Conservation (phyloP, 2,113 vertebrate species). For the Columbina picui region DNA sequence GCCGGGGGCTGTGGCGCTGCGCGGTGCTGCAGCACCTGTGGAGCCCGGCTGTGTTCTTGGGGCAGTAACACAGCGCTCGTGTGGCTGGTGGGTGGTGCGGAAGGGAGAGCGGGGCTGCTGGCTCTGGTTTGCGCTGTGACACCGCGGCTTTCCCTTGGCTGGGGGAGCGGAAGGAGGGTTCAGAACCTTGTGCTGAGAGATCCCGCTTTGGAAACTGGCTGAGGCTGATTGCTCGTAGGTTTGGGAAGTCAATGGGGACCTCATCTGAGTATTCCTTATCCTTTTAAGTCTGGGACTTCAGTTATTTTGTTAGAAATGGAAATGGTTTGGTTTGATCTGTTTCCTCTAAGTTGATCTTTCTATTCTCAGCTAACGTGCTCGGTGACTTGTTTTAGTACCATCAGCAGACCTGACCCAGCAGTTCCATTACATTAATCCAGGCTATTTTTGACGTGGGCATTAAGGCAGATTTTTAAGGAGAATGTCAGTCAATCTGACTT, state of each 20-base stretch:
- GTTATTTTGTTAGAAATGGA: background rate
- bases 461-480: background rate
- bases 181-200: background rate
- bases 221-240: too few relatives aligned
- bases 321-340: background rate
- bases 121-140: background rate
- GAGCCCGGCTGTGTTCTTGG: background rate
- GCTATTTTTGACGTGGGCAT: background rate
- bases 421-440: background rate
- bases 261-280: background rate
- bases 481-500: background rate
- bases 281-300: background rate
- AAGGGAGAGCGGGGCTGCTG: background rate
- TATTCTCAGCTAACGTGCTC: background rate
- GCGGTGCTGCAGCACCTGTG: too few relatives aligned
- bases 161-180: background rate
- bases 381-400: background rate
- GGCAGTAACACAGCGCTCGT: rapidly evolving
- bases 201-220: background rate
- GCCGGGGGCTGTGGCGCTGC: background rate
- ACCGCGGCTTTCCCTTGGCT: background rate
- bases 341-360: background rate
- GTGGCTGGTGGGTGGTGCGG: rapidly evolving
- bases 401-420: background rate
- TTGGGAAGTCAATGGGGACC: background rate